Conservation (phyloP, 2,113 vertebrate species). For the Condylura cristata region DNA sequence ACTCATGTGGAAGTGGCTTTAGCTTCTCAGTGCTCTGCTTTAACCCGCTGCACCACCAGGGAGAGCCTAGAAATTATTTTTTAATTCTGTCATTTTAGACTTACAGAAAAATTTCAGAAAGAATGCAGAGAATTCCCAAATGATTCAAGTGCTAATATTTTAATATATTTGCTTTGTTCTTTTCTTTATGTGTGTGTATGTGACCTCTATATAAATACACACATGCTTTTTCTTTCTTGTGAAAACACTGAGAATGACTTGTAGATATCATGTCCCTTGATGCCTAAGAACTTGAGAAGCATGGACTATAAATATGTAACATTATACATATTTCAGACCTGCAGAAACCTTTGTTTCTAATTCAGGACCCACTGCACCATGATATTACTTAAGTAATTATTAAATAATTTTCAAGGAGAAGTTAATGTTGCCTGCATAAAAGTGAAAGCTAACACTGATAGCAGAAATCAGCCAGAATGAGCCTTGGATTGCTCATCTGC, state of each 20-base stretch:
- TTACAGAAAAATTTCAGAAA: neutral
- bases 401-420: neutral
- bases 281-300: neutral
- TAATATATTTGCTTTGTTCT: neutral
- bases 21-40: no score
- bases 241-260: neutral
- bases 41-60: no score
- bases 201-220: neutral
- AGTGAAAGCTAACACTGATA: neutral
- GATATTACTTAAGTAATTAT: neutral
- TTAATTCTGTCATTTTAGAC: neutral
- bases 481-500: neutral
- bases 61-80: neutral
- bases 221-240: no score
- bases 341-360: neutral
- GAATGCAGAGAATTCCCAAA: neutral
- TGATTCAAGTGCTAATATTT: neutral
- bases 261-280: neutral
- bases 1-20: no score
- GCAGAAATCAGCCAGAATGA: neutral
- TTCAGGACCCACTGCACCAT: neutral
- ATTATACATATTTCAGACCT: neutral
- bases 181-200: neutral
- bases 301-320: neutral
- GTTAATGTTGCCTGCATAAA: neutral